Base-by-base conservation (phyloP, 2,888 invertebrate genomes). In the Rotaria sp. region DNA sequence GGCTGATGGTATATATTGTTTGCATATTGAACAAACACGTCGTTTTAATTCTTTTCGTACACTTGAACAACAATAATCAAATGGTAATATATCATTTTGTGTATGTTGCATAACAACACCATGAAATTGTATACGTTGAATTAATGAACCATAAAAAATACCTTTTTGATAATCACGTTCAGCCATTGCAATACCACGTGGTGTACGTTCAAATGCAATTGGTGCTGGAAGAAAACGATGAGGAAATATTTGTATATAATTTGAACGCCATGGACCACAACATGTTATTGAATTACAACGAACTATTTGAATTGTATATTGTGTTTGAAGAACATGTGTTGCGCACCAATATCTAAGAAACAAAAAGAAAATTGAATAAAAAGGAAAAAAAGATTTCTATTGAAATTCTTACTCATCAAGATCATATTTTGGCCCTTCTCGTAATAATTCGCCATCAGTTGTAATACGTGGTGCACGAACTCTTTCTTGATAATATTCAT, bases 81-180 rank as follows among this genome's bases (percentile, higher is more conserved):
- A 80, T 80, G 80, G 80, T 80, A 80, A 45, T n/a, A 80, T 80
- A 45, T 80, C 80, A 80, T 80, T 80, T 80, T 80, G 41, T 45
- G 80, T 80, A 80, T 38, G 35, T 45, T 80, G 41, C 41, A 80
- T 80, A 11, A 80, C 80, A 80, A 80, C 80, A 80, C 80, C 80
- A 45, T 80, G 80, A 45, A 80, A 80, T 80, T 80, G 80, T 45
- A 80, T 80, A 80, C 80, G 80, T 13, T 80, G 80, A 45, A 80
- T 45, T 80, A 80, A 80, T 45, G 80, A 80, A 80, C 80, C 80
- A 45, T 80, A 80, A 18, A 80, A 80, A 41, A 45, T n/a, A 45
- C 45, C 45, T 80, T 80, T 80, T 45, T 45, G 45, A 41, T 41
- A 80, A 45, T 80, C 80, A n/a, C 45, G 41, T 38, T 80, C 80